phyloP scores from a whole-genome alignment of 1,140 invertebrate genomes.

The Dendroctonus valens region DNA sequence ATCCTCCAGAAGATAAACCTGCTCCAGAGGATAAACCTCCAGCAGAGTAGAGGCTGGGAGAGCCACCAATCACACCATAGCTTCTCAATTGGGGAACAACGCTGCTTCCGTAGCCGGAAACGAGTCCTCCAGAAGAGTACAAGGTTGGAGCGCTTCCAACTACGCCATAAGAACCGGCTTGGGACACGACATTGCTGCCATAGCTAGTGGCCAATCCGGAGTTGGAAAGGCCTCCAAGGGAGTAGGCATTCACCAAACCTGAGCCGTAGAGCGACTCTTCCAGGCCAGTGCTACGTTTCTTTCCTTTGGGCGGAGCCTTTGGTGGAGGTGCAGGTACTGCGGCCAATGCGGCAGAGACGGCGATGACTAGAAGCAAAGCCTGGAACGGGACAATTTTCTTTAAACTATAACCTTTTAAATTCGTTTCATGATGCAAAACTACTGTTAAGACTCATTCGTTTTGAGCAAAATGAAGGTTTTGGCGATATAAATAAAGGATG shows the following conservation, averaged over 20 bases:
- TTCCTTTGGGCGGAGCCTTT: neutral
- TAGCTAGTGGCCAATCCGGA: no score
- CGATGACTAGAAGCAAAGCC: conserved; percentile 8
- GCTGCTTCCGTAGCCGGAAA: neutral
- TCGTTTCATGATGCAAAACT: no score
- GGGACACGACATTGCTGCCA: no score
- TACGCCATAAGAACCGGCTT: neutral
- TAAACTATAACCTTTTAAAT: no score
- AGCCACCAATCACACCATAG: neutral
- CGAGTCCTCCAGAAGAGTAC: neutral
- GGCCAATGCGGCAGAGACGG: conserved; percentile 4
- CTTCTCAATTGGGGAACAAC: neutral
- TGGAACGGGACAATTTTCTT: neutral
- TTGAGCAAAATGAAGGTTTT: no score
- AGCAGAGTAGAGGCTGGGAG: neutral
- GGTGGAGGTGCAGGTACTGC: neutral
- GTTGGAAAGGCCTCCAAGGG: neutral
- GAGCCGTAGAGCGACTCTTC: neutral
- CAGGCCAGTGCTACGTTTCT: conserved; percentile 10
- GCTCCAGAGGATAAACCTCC: no score
- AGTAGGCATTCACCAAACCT: conserved; percentile 8
- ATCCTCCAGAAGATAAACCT: neutral
- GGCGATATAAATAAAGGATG: no score
- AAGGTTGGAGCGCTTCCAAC: neutral
- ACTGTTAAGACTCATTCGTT: no score